These are phyloP conservation scores for Chitala chitala DNA, from an alignment of 2,113 vertebrate genomes.

Conservation along the genomic window DNA sequence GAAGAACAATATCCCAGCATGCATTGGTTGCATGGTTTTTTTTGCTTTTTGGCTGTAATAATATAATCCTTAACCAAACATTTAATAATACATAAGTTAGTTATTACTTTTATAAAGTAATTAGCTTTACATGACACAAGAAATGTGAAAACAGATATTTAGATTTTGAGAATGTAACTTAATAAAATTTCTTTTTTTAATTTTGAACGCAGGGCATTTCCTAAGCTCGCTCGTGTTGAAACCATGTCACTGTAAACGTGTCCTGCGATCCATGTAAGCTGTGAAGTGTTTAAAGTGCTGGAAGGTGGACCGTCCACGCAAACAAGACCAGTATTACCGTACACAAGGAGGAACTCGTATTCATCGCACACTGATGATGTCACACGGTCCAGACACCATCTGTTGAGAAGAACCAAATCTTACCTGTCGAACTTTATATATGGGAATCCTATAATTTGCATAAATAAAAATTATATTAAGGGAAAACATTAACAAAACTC, in stretches of 20 bases:
- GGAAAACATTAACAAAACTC: not conserved
- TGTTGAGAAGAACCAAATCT: conserved; percentile 11
- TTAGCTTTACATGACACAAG: not conserved
- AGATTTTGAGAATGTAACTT: conserved; percentile 11
- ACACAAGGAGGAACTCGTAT: conserved; percentile 43
- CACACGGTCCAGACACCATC: conserved; percentile 26
- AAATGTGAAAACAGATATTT: conserved; percentile 6
- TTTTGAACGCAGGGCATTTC: conserved; percentile 62
- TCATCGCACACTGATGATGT: conserved; percentile 48
- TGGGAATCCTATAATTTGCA: not conserved
- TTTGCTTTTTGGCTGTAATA: not conserved
- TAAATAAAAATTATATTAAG: not conserved
- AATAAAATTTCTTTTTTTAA: conserved; percentile 51
- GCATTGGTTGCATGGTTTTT: conserved; percentile 45
- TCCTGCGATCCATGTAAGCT: conserved; percentile 44
- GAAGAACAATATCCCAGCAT: conserved; percentile 41
- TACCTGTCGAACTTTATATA: not conserved
- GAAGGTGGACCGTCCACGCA: conserved; percentile 41
- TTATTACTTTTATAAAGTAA: conserved; percentile 22
- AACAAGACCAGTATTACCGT: conserved; percentile 49
- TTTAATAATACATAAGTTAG: conserved; percentile 34
- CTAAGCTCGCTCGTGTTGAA: conserved; percentile 58
- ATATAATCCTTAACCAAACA: conserved; percentile 26
- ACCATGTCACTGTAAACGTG: conserved; percentile 41
- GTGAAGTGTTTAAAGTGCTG: conserved; percentile 52